These are phyloP conservation scores for Drosophila mulleri DNA, from an alignment of 2,888 invertebrate species.

Conservation along the genomic window DNA sequence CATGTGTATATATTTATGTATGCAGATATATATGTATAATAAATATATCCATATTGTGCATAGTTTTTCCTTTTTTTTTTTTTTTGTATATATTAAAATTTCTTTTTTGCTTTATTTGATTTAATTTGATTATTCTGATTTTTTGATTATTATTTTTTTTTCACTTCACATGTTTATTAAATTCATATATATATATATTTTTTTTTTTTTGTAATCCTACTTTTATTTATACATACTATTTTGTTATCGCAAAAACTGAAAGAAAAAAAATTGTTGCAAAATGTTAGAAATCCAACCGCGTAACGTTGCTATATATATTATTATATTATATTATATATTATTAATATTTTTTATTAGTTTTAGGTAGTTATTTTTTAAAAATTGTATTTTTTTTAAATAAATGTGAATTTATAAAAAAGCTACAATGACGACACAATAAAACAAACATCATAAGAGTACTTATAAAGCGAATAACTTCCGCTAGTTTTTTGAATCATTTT, in stretches of 20 bases:
- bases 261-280: conserved; percentile 62
- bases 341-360: conserved; percentile 74
- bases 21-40: conserved; percentile 11
- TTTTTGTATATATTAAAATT: conserved; percentile 62
- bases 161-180: conserved; percentile 26
- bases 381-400: conserved; percentile 72
- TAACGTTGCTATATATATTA: conserved; percentile 73
- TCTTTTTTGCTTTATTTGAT: conserved; percentile 36
- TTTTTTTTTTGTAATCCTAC: conserved; percentile 39
- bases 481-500: neutral
- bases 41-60: conserved; percentile 49
- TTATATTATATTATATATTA: conserved; percentile 63
- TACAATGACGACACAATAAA: conserved; percentile 73
- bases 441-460: conserved; percentile 59
- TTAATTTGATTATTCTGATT: conserved; percentile 18
- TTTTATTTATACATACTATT: conserved; percentile 52
- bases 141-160: conserved; percentile 21
- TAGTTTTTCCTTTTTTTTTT: conserved; percentile 31
- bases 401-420: conserved; percentile 71
- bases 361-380: conserved; percentile 78
- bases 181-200: conserved; percentile 18
- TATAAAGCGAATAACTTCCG: conserved; percentile 41
- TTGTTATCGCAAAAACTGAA: conserved; percentile 50
- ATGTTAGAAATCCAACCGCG: conserved; percentile 70
- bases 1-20: conserved; percentile 10